These are phyloP conservation scores for Phoenicopterus ruber DNA, from an alignment of 2,113 vertebrate species.

Conservation along the genomic window DNA sequence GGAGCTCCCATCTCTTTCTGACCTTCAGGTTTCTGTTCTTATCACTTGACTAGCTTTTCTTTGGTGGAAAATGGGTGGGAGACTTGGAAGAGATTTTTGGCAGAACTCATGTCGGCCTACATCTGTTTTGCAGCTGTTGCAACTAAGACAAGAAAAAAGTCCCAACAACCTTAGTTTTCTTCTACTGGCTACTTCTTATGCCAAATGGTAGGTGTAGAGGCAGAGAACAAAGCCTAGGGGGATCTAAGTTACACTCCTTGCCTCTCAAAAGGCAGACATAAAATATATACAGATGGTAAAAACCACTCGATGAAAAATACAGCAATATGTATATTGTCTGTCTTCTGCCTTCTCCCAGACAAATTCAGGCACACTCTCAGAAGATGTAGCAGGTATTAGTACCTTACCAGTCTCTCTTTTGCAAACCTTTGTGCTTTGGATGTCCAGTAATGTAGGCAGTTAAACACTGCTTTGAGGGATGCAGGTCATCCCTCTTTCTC, in stretches of 20 bases:
- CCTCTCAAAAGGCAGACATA: constrained; percentile 43
- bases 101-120: constrained; percentile 59
- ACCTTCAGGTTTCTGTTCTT: constrained; percentile 5
- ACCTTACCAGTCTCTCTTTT: constrained; percentile 20
- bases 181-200: constrained; percentile 56
- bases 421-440: constrained; percentile 62
- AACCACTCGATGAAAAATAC: constrained; percentile 60
- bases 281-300: constrained; percentile 71
- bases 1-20: constrained; percentile 44
- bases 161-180: constrained; percentile 51
- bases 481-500: constrained; percentile 39
- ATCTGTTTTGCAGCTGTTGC: constrained; percentile 81
- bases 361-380: constrained; percentile 32
- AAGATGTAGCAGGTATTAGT: constrained; percentile 61
- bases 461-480: constrained; percentile 54
- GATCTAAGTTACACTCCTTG: constrained; percentile 53
- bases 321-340: constrained; percentile 40
- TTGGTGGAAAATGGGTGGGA: constrained; percentile 74
- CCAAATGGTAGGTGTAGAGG: constrained; percentile 76
- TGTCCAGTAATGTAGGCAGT: constrained; percentile 60
- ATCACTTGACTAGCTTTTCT: constrained; percentile 55
- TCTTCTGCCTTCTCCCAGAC: neutral
- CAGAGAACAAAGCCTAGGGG: constrained; percentile 51
- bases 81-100: constrained; percentile 67
- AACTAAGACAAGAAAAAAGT: constrained; percentile 57